phyloP scores from a whole-genome alignment of 2,797 vertebrate species.

The Danio kyathit region DNA sequence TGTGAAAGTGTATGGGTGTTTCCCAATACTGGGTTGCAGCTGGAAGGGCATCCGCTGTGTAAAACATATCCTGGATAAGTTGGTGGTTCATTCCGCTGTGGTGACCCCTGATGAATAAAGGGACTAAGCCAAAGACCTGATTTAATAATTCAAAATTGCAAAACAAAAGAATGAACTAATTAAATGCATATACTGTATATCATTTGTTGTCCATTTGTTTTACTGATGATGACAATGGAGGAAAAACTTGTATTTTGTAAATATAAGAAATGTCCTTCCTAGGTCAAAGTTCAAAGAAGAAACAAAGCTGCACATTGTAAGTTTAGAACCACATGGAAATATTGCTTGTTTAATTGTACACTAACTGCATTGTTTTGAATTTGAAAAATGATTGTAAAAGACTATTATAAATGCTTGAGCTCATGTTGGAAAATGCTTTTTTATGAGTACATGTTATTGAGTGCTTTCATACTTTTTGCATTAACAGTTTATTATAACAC shows the following conservation, averaged over 20 bases:
- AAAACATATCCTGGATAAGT: no score
- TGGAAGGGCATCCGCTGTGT: no score
- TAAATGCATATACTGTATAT: not conserved
- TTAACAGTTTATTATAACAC: not conserved
- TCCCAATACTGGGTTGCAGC: no score
- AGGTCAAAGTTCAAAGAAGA: constrained; percentile 1
- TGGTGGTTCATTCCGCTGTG: no score
- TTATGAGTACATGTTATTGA: not conserved
- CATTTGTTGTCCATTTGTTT: not conserved
- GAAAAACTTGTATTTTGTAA: not conserved
- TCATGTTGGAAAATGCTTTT: not conserved
- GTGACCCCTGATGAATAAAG: no score
- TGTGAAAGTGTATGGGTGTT: no score
- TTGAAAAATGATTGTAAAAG: not conserved
- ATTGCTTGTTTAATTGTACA: not conserved
- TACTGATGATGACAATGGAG: not conserved
- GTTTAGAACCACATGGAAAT: not conserved
- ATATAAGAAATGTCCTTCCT: not conserved
- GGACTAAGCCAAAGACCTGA: no score
- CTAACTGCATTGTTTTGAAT: not conserved
- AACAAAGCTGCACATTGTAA: not conserved
- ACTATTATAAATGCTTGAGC: not conserved
- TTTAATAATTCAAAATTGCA: not conserved
- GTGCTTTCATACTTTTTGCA: not conserved
- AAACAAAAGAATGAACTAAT: not conserved